Conservation (phyloP, 2,888 invertebrate species). For the Koerneria pararmatus region DNA sequence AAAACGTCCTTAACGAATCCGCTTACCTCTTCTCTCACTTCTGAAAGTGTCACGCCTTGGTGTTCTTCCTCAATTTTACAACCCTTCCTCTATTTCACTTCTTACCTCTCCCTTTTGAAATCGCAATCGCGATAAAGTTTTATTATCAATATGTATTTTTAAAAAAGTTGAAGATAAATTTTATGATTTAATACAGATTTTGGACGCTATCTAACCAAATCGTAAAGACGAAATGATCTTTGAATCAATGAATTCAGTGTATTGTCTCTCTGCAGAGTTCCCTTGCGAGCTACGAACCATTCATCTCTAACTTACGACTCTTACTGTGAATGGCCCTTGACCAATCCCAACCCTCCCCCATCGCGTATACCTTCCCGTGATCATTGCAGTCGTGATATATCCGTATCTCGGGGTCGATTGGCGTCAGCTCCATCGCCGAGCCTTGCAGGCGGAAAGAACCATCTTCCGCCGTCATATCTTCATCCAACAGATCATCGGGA, state of each 20-base stretch:
- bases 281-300: too few species aligned
- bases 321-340: too few species aligned
- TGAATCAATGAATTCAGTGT: too few species aligned
- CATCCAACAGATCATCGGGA: slow-evolving; percentile 44
- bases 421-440: slow-evolving; percentile 52
- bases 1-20: too few species aligned
- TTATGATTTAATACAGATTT: too few species aligned
- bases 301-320: too few species aligned
- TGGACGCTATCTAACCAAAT: too few species aligned
- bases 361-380: slow-evolving; percentile 38
- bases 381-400: slow-evolving; percentile 57
- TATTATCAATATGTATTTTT: background rate
- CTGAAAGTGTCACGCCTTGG: slow-evolving; percentile 5
- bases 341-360: too few species aligned
- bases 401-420: slow-evolving; percentile 55
- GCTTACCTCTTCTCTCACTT: slow-evolving; percentile 15
- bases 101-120: background rate
- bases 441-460: slow-evolving; percentile 51
- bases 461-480: slow-evolving; percentile 34
- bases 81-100: background rate
- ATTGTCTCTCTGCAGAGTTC: too few species aligned
- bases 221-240: too few species aligned
- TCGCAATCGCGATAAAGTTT: background rate
- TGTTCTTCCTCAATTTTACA: background rate
- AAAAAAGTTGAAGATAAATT: background rate